These are phyloP conservation scores for Telmatochromis sp. DNA, from an alignment of 2,113 vertebrate species.

Conservation along the genomic window DNA sequence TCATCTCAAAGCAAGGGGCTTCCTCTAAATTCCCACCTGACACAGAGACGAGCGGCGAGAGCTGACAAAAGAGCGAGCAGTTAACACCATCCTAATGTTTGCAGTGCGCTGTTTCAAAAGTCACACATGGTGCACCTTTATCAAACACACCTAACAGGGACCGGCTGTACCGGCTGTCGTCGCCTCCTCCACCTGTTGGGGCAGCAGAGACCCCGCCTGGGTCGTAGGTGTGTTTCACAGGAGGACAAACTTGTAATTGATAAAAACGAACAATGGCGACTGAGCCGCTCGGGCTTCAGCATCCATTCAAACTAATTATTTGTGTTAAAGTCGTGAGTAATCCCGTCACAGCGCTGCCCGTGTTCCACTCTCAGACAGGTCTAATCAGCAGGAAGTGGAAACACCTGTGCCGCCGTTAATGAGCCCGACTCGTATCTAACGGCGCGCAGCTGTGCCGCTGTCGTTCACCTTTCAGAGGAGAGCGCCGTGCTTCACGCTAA, in stretches of 20 bases:
- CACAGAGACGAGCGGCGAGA: neutral
- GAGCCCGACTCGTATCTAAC: neutral
- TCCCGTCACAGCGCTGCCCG: neutral
- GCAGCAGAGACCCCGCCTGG: neutral
- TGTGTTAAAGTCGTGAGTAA: neutral
- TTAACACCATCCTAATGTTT: neutral
- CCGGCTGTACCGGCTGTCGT: neutral
- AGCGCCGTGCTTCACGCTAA: neutral
- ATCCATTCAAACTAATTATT: neutral
- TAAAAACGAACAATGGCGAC: neutral
- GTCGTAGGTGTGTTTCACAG: neutral
- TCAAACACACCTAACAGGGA: neutral
- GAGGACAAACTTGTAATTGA: neutral
- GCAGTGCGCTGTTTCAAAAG: neutral
- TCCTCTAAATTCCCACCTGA: neutral
- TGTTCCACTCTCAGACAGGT: neutral
- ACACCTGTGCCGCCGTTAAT: neutral
- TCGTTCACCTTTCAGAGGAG: neutral
- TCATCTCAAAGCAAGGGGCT: neutral
- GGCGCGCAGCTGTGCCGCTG: neutral
- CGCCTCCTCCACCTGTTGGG: neutral
- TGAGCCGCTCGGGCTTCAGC: neutral
- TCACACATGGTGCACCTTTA: accelerated
- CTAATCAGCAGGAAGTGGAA: neutral
- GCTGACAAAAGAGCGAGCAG: neutral